Base-by-base conservation (phyloP, 2,888 invertebrate genomes). In the Trissonchulus sp. region DNA sequence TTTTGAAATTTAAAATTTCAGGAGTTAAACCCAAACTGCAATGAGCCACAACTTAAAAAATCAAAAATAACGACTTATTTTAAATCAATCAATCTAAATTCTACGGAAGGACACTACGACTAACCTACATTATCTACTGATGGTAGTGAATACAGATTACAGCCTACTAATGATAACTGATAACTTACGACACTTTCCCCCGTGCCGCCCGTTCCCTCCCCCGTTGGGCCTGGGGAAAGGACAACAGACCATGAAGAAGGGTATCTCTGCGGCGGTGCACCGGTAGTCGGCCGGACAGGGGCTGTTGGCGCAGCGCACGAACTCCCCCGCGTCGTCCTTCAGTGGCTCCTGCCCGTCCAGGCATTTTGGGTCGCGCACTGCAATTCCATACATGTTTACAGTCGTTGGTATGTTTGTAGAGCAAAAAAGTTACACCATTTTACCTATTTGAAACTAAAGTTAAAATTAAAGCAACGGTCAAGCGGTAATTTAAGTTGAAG, bases 221-320 rank as follows among this genome's bases (percentile, higher is more conserved):
- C 60, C 60, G 18, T 18, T 23, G 60, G n/a, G 18, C 18, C 60
- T 18, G 28, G 15, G 18, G 31, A n/a, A 65, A 18, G 73, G 73
- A 63, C 73, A 73, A 30, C 73, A 73, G 18, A 73, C 63, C 23
- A n/a, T 73, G 65, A 73, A 73, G 33, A 68, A 73, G 68, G 68
- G 73, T 15, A 73, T 73, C 30, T 73, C 73, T 3, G 68, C n/a
- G 8, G 63, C 28, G 23, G 73, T 73, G 65, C 73, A 73, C 63
- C 73, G 63, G 73, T 73, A 73, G 38, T 33, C 73, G 8, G 63
- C 73, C n/a, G 73, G 73, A 35, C 73, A 73, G 18, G 60, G 63
- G 33, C 63, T n/a, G 2, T 63, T 68, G 18, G 73, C n/a, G 73
- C 73, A 73, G 63, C 36, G 30, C 28, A 73, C 38, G 30, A 68